Base-by-base conservation (phyloP, 30 jellyfish, hydroid and myxozoan genomes). In the Chrysaora quinquecirrha region DNA sequence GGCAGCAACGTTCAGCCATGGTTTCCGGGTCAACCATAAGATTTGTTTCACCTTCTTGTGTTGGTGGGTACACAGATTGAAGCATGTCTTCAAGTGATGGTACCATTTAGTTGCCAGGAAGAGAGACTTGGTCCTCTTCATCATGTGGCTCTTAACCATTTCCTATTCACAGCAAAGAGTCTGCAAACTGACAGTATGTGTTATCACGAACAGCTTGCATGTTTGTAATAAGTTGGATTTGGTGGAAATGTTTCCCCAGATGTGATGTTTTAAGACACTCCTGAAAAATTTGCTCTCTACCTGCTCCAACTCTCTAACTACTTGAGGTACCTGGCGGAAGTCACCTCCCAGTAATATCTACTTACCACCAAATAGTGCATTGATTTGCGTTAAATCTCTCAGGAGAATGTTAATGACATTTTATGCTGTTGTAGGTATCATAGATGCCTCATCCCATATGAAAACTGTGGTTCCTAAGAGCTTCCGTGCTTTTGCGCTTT, bases 251-350 rank as follows among this genome's bases (percentile, higher is more conserved):
- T 20, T 32, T 71, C 91, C 84, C 65, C 62, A 80, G 67, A 1
- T 22, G 67, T 28, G 91, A 80, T 1, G 30, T 80, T 46, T 64
- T n/a, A n/a, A n/a, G n/a, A n/a, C n/a, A n/a, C n/a, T n/a, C n/a
- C n/a, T n/a, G n/a, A n/a, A n/a, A n/a, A 65, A 50, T 80, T 27
- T 68, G 64, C 34, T 80, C 84, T 67, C 76, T 46, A 66, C 91
- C 70, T 80, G 76, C 85, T 48, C 85, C 21, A 16, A 33, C n/a
- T n/a, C n/a, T n/a, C n/a, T 61, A 65, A 83, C 81, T 34, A 70
- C 94, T 48, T 87, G 94, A 18, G 31, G 87, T 23, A 83, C 94
- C 58, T 77, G 89, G 22, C n/a, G n/a, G n/a, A n/a, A n/a, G n/a
- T n/a, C n/a, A n/a, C n/a, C n/a, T n/a, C n/a, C n/a, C n/a, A n/a